Evolutionary conservation across 2,888 invertebrate species (phyloP).

Genomic region (Smittia sp.): DNA sequence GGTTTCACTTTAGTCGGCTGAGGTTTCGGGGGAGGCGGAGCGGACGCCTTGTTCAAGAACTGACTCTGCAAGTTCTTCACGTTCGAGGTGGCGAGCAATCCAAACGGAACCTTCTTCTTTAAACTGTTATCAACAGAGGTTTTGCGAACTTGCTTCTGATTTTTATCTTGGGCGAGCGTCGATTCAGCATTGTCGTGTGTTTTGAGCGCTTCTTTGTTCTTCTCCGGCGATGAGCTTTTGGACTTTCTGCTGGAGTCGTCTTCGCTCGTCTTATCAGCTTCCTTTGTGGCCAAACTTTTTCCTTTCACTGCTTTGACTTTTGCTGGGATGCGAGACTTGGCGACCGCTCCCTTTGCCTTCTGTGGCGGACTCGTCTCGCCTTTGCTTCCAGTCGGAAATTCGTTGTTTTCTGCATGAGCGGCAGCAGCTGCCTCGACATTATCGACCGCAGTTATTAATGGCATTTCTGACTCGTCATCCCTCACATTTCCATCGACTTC

Average conservation of each 20-base stretch:
- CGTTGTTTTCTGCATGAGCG: not conserved
- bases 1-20: conserved; percentile 46
- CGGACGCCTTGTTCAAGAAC: conserved; percentile 45
- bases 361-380: not conserved
- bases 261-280: not conserved
- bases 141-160: not conserved
- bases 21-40: conserved; percentile 48
- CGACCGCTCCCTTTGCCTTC: conserved; percentile 14
- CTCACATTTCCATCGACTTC: not conserved
- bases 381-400: not conserved
- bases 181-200: not conserved
- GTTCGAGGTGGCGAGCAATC: conserved; percentile 41
- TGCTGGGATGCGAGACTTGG: conserved; percentile 5
- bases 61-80: conserved; percentile 29
- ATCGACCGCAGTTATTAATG: conserved; percentile 28
- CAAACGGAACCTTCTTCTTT: conserved; percentile 46
- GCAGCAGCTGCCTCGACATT: conserved; percentile 7
- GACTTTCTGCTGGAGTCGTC: not conserved
- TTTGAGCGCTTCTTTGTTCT: not conserved
- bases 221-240: not conserved
- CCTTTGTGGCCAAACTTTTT: conserved; percentile 2
- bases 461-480: conserved; percentile 26
- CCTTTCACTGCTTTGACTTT: not conserved
- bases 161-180: not conserved
- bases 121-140: not conserved